Evolutionary conservation across 2,888 invertebrate genomes (phyloP).

Genomic region (Strigamia maritima): DNA sequence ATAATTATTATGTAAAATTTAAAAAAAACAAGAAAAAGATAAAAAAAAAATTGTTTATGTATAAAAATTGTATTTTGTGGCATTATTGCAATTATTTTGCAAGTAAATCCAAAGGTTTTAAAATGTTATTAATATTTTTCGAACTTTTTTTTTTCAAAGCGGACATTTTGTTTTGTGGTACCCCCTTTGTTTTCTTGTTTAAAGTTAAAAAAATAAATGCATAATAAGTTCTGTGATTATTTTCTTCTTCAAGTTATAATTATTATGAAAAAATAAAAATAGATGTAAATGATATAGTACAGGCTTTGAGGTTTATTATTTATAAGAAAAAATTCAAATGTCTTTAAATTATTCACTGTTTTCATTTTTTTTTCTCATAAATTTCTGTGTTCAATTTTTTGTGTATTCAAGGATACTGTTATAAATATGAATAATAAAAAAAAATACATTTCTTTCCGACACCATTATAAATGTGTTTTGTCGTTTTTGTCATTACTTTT

Average conservation of each 20-base stretch:
- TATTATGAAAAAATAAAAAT: background rate
- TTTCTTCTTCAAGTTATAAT: conserved; percentile 17
- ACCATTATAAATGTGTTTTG: background rate
- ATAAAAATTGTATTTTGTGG: conserved; percentile 13
- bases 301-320: conserved; percentile 18
- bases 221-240: background rate
- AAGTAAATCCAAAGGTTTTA: background rate
- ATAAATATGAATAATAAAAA: conserved; percentile 7
- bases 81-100: conserved; percentile 9
- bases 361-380: background rate
- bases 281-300: background rate
- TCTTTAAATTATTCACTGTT: conserved; percentile 24
- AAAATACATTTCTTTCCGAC: background rate
- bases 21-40: background rate
- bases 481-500: background rate
- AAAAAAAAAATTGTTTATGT: background rate
- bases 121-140: background rate
- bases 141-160: background rate
- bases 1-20: conserved; percentile 1
- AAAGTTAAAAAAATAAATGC: background rate
- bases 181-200: background rate
- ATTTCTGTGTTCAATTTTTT: background rate
- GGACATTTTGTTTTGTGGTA: conserved; percentile 13
- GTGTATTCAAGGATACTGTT: conserved; percentile 21
- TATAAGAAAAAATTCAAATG: background rate